Conservation (phyloP, 2,888 invertebrate species). For the Diarsia mendica region DNA sequence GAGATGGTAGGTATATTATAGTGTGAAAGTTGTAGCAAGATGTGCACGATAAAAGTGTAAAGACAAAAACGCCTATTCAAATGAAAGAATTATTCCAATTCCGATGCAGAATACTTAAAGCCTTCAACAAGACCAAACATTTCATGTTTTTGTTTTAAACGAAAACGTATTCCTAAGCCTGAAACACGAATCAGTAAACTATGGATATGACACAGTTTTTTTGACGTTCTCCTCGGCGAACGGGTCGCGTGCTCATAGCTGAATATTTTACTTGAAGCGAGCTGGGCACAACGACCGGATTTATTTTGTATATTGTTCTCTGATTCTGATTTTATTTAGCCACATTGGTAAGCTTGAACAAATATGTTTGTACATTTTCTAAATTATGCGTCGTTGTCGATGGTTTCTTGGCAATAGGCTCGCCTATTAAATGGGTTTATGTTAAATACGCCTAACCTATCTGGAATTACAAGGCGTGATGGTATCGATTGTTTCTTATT, state of each 20-base stretch:
- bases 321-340: conserved; percentile 66
- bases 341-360: conserved; percentile 61
- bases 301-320: conserved; percentile 65
- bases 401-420: neutral
- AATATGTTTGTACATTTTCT: conserved; percentile 55
- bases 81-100: neutral
- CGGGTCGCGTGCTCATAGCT: conserved; percentile 46
- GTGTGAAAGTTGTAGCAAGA: too few relatives aligned
- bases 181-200: conserved; percentile 39
- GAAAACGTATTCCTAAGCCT: conserved; percentile 15
- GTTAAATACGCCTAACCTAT: too few relatives aligned
- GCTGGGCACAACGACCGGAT: conserved; percentile 67
- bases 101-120: neutral
- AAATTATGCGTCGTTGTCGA: neutral
- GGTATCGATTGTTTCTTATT: conserved; percentile 2
- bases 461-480: too few relatives aligned
- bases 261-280: conserved; percentile 54
- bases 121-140: neutral
- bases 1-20: too few relatives aligned
- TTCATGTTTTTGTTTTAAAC: conserved; percentile 4
- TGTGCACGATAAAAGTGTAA: too few relatives aligned
- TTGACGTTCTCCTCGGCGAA: conserved; percentile 27
- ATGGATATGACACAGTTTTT: conserved; percentile 43
- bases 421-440: too few relatives aligned
- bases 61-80: too few relatives aligned